Percentiles rank a stretch among this genome's conserved stretches.
Evolutionary conservation across 2,888 invertebrate genomes (phyloP).

Genomic region (Euspilapteryx auroguttella): DNA sequence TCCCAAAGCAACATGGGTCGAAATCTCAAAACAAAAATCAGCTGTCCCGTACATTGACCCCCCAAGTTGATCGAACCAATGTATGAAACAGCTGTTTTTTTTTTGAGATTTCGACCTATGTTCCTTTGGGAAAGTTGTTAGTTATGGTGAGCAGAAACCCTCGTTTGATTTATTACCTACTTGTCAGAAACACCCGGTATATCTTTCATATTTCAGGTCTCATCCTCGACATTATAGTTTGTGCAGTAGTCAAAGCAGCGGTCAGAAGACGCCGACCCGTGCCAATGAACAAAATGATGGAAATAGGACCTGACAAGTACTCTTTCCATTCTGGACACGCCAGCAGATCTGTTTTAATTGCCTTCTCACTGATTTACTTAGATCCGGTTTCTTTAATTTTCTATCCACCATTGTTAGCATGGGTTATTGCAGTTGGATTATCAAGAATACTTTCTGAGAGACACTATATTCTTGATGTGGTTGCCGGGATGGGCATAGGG

Average conservation of each 20-base stretch:
- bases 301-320: slow-evolving; percentile 84
- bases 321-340: slow-evolving; percentile 95
- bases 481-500: slow-evolving; percentile 76
- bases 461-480: slow-evolving; percentile 86
- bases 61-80: too few relatives aligned
- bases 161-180: too few relatives aligned
- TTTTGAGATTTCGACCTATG: too few relatives aligned
- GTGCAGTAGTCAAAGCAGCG: slow-evolving; percentile 77
- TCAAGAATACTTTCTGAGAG: slow-evolving; percentile 83
- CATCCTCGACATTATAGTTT: slow-evolving; percentile 75
- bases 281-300: slow-evolving; percentile 68
- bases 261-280: slow-evolving; percentile 77
- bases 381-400: slow-evolving; percentile 65
- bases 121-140: too few relatives aligned
- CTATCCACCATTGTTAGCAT: slow-evolving; percentile 68
- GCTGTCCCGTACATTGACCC: too few relatives aligned
- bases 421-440: slow-evolving; percentile 73
- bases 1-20: too few relatives aligned
- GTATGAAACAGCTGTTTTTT: too few relatives aligned
- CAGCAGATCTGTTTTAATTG: slow-evolving; percentile 77
- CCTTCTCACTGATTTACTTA: slow-evolving; percentile 70
- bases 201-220: slow-evolving; percentile 78
- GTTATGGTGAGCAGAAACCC: too few relatives aligned
- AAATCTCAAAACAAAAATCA: too few relatives aligned
- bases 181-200: too few relatives aligned